Evolutionary conservation across 2,113 vertebrate species (phyloP).

Genomic region (Collichthys lucidus): DNA sequence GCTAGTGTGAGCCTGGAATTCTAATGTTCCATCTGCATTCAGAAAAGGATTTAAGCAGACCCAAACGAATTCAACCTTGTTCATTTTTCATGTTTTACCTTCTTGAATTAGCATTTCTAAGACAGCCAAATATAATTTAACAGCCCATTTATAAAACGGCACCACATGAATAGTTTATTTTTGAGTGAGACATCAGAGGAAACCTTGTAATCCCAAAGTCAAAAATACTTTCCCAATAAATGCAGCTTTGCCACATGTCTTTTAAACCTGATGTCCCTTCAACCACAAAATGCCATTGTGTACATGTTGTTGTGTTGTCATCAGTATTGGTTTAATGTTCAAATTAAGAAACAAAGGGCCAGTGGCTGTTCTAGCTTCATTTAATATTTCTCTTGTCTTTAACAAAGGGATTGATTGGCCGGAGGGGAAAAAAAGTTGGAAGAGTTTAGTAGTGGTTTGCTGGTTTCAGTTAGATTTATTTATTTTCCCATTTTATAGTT

Average conservation of each 20-base stretch:
- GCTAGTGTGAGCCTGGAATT: constrained; percentile 2
- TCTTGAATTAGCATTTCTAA: background rate
- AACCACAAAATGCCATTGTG: background rate
- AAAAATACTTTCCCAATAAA: background rate
- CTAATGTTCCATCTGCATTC: constrained; percentile 6
- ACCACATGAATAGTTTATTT: background rate
- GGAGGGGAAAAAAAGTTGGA: too few species aligned
- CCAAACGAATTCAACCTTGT: background rate
- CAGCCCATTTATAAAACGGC: background rate
- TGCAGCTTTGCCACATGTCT: background rate
- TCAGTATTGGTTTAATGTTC: background rate
- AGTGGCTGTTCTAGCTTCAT: background rate
- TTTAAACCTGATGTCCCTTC: background rate
- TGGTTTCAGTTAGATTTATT: background rate
- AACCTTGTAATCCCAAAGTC: background rate
- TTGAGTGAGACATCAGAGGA: background rate
- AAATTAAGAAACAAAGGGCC: background rate
- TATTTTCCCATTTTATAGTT: background rate
- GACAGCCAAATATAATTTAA: background rate
- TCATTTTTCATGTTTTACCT: constrained; percentile 4
- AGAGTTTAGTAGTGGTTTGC: background rate
- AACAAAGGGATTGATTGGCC: too few species aligned
- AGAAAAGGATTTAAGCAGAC: background rate
- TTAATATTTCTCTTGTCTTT: too few species aligned
- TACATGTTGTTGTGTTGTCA: background rate